Conservation (phyloP, 2,797 vertebrate genomes). For the Oreochromis mossambicus region DNA sequence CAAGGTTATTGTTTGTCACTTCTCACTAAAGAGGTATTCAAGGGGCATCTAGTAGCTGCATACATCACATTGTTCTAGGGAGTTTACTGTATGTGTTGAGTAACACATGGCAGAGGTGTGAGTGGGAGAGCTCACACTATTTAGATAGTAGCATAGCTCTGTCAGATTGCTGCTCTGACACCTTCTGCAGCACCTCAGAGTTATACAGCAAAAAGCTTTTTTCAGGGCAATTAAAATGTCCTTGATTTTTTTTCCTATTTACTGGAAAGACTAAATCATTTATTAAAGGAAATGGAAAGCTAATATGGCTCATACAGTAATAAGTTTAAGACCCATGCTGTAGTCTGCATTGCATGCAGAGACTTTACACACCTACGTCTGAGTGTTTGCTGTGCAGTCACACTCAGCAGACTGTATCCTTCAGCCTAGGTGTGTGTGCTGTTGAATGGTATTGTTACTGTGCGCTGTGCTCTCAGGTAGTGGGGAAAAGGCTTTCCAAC, state of each 20-base stretch:
- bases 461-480: not conserved
- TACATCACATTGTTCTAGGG: slow-evolving; percentile 6
- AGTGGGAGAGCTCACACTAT: slow-evolving; percentile 43
- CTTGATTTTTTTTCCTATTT: not conserved
- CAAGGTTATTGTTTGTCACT: not conserved
- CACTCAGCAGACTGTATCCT: not conserved
- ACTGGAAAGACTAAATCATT: not conserved
- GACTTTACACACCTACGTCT: not conserved
- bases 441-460: not conserved
- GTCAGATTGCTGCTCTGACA: not conserved
- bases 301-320: not conserved
- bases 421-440: not conserved
- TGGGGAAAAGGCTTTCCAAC: slow-evolving; percentile 14
- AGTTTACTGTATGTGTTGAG: slow-evolving; percentile 36
- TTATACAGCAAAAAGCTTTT: not conserved
- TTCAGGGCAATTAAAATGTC: not conserved
- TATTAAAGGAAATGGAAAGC: not conserved
- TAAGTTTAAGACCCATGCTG: not conserved
- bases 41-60: not conserved
- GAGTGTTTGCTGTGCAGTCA: not conserved
- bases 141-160: slow-evolving; percentile 11
- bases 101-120: slow-evolving; percentile 68
- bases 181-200: not conserved
- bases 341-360: not conserved
- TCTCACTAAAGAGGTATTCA: not conserved